Evolutionary conservation across 2,888 invertebrate species (phyloP).

Genomic region (Sarcophaga rosellei): DNA sequence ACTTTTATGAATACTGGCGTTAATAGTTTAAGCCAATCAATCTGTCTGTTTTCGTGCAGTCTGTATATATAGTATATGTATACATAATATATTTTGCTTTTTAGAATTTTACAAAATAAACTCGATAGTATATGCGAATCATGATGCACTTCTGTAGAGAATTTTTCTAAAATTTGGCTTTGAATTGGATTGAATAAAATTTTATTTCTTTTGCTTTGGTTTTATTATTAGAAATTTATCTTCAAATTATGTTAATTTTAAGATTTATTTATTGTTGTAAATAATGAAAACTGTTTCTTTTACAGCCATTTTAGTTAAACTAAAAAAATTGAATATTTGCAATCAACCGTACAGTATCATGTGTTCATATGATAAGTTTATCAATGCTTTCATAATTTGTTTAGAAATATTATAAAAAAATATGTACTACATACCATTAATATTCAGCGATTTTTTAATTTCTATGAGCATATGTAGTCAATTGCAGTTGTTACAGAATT

Average conservation of each 20-base stretch:
- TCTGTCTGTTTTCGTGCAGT: constrained; percentile 68
- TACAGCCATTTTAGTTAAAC: too few species aligned
- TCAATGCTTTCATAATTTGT: too few species aligned
- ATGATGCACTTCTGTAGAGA: constrained; percentile 1
- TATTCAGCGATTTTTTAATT: too few species aligned
- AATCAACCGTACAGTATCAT: too few species aligned
- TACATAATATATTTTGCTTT: neutral
- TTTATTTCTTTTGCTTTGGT: neutral
- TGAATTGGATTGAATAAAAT: constrained; percentile 67
- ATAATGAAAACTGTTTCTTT: too few species aligned
- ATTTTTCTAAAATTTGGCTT: constrained; percentile 58
- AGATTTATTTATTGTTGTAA: too few species aligned
- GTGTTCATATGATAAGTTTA: too few species aligned
- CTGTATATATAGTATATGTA: constrained; percentile 12
- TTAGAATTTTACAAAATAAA: constrained; percentile 8
- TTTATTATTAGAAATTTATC: neutral
- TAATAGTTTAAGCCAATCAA: constrained; percentile 18
- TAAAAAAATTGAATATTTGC: too few species aligned
- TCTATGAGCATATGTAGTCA: too few species aligned
- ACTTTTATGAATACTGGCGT: neutral
- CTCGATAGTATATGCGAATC: neutral
- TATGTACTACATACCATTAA: too few species aligned
- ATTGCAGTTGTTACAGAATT: too few species aligned
- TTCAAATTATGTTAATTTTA: neutral
- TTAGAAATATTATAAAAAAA: too few species aligned